Evolutionary conservation across 2,113 vertebrate species (phyloP).

Genomic region (Ploceus nigricollis): DNA sequence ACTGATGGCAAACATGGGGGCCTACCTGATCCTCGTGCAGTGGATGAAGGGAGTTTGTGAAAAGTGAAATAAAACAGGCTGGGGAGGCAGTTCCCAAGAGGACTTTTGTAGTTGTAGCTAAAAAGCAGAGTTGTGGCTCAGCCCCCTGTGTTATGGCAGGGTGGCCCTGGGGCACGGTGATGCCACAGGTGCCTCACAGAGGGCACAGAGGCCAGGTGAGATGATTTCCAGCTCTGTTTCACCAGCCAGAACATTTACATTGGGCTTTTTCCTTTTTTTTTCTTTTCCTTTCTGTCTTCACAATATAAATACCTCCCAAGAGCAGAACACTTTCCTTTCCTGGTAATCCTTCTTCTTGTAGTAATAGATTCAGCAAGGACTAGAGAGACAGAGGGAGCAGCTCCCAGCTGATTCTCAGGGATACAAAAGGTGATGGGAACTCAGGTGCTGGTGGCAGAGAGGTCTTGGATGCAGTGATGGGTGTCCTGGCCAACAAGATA

Average conservation of each 20-base stretch:
- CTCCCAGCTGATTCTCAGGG: neutral
- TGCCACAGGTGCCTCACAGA: neutral
- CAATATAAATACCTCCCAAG: neutral
- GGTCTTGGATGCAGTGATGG: neutral
- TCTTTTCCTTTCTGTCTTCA: neutral
- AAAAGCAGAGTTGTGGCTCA: rapidly evolving
- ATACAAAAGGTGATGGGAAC: neutral
- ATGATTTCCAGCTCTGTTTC: neutral
- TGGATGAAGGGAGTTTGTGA: neutral
- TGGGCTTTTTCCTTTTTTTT: neutral
- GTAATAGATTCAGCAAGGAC: neutral
- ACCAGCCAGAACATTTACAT: neutral
- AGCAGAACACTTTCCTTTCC: neutral
- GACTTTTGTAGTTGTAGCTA: neutral
- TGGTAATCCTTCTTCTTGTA: neutral
- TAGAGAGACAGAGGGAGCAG: neutral
- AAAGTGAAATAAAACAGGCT: neutral
- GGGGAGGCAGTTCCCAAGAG: neutral
- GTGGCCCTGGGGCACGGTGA: rapidly evolving
- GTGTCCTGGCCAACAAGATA: neutral
- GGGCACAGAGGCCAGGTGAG: neutral
- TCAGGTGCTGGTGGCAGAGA: neutral
- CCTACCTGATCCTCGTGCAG: neutral
- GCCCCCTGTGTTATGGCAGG: neutral
- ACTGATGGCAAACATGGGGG: neutral